A percentile compares a stretch with the other conserved stretches of the same genome.
Evolutionary conservation across 2,888 invertebrate genomes (phyloP).

Genomic region (Psococerastis gibbosa): DNA sequence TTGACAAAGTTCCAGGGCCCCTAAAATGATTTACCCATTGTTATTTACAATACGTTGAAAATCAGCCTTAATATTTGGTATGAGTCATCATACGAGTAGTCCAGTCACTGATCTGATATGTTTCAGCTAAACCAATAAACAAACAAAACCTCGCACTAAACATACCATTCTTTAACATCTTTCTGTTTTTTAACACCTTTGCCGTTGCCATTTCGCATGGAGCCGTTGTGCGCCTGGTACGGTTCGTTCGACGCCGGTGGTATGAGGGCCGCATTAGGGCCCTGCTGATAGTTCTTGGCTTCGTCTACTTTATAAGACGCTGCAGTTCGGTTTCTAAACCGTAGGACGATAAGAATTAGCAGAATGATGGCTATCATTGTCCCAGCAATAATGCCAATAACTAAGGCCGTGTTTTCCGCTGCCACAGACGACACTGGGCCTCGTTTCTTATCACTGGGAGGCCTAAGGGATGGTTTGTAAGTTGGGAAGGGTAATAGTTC

Average conservation of each 20-base stretch:
- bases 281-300: conserved; percentile 55
- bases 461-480: conserved; percentile 3
- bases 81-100: too few relatives aligned
- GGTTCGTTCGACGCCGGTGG: conserved; percentile 12
- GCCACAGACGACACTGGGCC: conserved; percentile 40
- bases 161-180: conserved; percentile 94
- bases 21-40: too few relatives aligned
- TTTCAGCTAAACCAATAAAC: conserved; percentile 2
- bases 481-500: conserved; percentile 7
- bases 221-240: conserved; percentile 33
- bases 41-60: too few relatives aligned
- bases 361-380: conserved; percentile 79
- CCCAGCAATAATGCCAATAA: conserved; percentile 78
- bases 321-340: conserved; percentile 67
- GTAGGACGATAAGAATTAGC: conserved; percentile 73
- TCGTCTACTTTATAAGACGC: conserved; percentile 89
- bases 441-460: conserved; percentile 11
- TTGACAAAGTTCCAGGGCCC: too few relatives aligned
- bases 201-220: conserved; percentile 27
- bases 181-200: conserved; percentile 38
- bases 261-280: conserved; percentile 59
- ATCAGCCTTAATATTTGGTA: too few relatives aligned
- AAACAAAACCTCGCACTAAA: conserved; percentile 33
- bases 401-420: conserved; percentile 53
- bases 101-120: too few relatives aligned